Evolutionary conservation across 2,888 invertebrate genomes (phyloP).

Genomic region (Eurytoma californica): DNA sequence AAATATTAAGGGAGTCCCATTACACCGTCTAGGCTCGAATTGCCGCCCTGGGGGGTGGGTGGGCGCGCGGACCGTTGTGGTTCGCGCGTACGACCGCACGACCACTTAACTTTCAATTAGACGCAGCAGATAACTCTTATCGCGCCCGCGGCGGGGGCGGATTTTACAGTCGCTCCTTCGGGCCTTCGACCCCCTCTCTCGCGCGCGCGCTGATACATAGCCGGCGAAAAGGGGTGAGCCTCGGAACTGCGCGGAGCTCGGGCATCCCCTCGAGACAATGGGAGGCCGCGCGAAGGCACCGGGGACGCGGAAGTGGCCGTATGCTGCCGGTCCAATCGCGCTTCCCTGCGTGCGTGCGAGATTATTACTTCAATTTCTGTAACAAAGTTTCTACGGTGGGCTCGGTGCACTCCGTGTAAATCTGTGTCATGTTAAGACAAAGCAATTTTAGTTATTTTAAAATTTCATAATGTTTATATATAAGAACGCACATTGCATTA

Average conservation of each 20-base stretch:
- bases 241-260: constrained; percentile 64
- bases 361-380: too few species aligned
- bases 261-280: too few species aligned
- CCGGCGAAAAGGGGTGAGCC: constrained; percentile 69
- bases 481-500: too few species aligned
- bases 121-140: constrained; percentile 74
- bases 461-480: too few species aligned
- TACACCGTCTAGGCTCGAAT: constrained; percentile 18
- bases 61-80: constrained; percentile 66
- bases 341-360: too few species aligned
- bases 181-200: constrained; percentile 32
- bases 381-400: too few species aligned
- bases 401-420: too few species aligned
- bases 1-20: background rate
- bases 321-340: too few species aligned
- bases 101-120: constrained; percentile 76
- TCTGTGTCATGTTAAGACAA: too few species aligned
- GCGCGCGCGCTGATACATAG: constrained; percentile 67
- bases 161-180: constrained; percentile 73
- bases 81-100: constrained; percentile 68
- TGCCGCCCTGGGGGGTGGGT: constrained; percentile 41
- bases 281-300: too few species aligned
- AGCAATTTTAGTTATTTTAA: too few species aligned
- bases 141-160: constrained; percentile 69
- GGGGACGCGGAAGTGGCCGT: too few species aligned